Evolutionary conservation across 1,140 invertebrate genomes (phyloP).

Genomic region (Goniozus legneri): DNA sequence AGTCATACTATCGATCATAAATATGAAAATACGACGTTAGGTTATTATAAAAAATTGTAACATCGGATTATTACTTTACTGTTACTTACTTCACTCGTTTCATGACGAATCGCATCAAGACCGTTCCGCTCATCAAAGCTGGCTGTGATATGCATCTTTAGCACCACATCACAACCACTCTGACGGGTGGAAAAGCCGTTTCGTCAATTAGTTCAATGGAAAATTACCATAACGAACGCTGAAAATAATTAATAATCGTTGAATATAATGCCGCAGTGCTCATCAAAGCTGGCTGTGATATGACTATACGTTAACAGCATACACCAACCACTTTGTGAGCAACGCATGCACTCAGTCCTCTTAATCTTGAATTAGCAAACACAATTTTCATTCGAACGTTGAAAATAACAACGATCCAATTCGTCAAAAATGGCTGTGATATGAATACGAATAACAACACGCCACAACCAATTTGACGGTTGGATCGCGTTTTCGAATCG

Average conservation of each 20-base stretch:
- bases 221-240: no score
- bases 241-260: no score
- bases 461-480: conserved; percentile 81
- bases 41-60: no score
- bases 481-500: no score
- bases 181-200: conserved; percentile 55
- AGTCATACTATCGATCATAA: no score
- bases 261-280: conserved; percentile 65
- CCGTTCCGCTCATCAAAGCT: conserved; percentile 83
- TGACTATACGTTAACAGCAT: conserved; percentile 52
- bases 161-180: conserved; percentile 79
- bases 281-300: conserved; percentile 83
- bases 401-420: conserved; percentile 59
- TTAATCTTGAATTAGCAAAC: conserved; percentile 6
- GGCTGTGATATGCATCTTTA: conserved; percentile 78
- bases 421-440: conserved; percentile 89
- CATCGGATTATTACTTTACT: no score
- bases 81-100: no score
- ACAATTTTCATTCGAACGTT: conserved; percentile 11
- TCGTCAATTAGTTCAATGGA: no score
- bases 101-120: conserved; percentile 33
- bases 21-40: no score
- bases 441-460: conserved; percentile 67
- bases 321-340: conserved; percentile 67
- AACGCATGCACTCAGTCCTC: conserved; percentile 36